Percentiles rank a stretch among this genome's conserved stretches.
These are phyloP conservation scores for Dascillus cervinus DNA, from an alignment of 2,888 invertebrate species.

Conservation along the genomic window DNA sequence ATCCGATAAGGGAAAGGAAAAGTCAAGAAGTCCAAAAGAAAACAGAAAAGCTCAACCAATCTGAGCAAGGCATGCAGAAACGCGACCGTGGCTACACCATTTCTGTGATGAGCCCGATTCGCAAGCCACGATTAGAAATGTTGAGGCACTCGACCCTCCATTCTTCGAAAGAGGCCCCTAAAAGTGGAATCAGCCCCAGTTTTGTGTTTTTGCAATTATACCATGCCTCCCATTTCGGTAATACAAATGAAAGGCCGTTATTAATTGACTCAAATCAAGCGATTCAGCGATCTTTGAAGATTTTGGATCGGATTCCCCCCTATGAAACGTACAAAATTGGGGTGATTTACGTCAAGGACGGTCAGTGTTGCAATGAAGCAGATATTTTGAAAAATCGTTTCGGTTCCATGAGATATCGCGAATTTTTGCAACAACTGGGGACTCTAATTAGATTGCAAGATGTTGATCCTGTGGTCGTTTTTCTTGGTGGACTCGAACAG, in stretches of 20 bases:
- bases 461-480: constrained; percentile 69
- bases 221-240: constrained; percentile 65
- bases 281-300: constrained; percentile 46
- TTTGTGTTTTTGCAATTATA: constrained; percentile 89
- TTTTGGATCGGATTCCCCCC: constrained; percentile 81
- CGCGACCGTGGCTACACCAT: constrained; percentile 73
- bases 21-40: background rate
- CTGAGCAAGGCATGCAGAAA: constrained; percentile 40
- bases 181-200: constrained; percentile 78
- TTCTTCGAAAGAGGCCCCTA: constrained; percentile 44
- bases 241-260: constrained; percentile 56
- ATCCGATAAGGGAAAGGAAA: no score
- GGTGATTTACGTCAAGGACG: constrained; percentile 83
- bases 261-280: constrained; percentile 54
- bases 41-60: constrained; percentile 21
- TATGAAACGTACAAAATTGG: constrained; percentile 94
- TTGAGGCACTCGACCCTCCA: constrained; percentile 23
- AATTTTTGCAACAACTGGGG: constrained; percentile 81
- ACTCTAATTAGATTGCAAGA: constrained; percentile 74
- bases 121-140: constrained; percentile 43
- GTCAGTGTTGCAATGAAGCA: constrained; percentile 76
- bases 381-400: constrained; percentile 82
- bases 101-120: constrained; percentile 73
- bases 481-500: constrained; percentile 67
- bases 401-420: constrained; percentile 75